Conservation (phyloP, 2,797 vertebrate species). For the Cryptoprocta ferox region DNA sequence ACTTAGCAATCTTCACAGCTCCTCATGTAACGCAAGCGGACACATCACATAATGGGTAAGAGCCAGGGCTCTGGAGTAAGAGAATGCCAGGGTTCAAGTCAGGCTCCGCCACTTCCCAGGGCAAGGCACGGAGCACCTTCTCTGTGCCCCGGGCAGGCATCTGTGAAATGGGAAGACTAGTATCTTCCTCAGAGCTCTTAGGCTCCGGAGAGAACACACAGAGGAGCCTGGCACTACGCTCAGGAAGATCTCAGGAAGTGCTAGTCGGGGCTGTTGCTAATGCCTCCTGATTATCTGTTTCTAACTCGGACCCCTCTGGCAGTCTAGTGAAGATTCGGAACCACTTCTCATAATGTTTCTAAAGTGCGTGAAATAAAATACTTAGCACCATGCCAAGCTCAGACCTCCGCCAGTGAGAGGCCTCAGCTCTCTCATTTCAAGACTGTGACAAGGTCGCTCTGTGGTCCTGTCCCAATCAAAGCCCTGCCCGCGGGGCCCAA, state of each 20-base stretch:
- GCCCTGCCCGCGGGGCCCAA: neutral
- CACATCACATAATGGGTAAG: neutral
- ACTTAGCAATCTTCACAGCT: conserved; percentile 58
- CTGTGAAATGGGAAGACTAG: neutral
- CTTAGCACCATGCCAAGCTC: neutral
- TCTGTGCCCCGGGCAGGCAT: neutral
- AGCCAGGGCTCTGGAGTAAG: neutral
- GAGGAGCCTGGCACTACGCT: neutral
- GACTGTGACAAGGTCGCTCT: neutral
- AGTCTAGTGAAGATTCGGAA: neutral
- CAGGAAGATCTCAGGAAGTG: neutral
- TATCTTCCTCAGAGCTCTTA: neutral
- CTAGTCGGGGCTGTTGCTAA: neutral
- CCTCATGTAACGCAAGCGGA: neutral
- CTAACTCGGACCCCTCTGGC: neutral
- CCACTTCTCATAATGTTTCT: conserved; percentile 23
- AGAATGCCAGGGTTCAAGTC: neutral
- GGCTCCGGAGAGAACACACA: neutral
- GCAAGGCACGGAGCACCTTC: neutral
- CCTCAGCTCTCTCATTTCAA: neutral
- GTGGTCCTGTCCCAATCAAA: neutral
- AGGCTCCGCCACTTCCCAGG: neutral
- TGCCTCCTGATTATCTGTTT: neutral
- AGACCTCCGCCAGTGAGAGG: neutral
- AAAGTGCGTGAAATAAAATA: neutral